Base-by-base conservation (phyloP, 2,888 invertebrate species). In the Oscheius sp. region DNA sequence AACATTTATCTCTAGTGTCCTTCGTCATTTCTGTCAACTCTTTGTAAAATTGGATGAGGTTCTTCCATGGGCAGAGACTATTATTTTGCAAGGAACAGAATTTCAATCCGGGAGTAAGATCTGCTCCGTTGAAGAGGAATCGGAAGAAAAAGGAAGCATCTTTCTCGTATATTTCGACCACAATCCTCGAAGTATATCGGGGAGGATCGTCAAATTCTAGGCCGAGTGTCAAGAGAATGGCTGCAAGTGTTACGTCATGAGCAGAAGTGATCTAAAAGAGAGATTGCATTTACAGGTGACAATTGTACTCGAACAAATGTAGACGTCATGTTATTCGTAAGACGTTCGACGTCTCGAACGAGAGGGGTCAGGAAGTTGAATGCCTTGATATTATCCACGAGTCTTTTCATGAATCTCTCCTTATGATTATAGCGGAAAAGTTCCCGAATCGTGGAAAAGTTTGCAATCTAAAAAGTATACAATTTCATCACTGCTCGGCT, bases 111-210 rank as follows among this genome's bases (percentile, higher is more conserved):
- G 17, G 17, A 22, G 47, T 47, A 17, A 14, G 24, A 24, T 47
- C 47, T 4, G 14, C 20, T 2, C 47, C 47, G 22, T 47, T 47
- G 47, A 47, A 47, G 24, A 47, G n/a, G 22, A 47, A 2, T 6
- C 47, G 17, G 1, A 47, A 47, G 4, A 20, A 47, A 12, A 20
- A 22, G n/a, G n/a, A n/a, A n/a, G n/a, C n/a, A n/a, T n/a, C n/a
- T 5, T 1, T 47, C 6, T 22, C 47, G 22, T 47, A 20, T 0
- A 95, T 91, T 87, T 96, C 95, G 77, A 95, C 91, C 1, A 93
- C 90, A 79, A 95, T 89, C 62, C 95, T 89, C 0, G 94, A 91
- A 0, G 94, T 94, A 86, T 94, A 96, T 26, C 92, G 91, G 49
- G 94, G 91, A 72, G 88, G 67, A 83, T 86, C 50, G 20, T 69